phyloP scores from a whole-genome alignment of 2,797 vertebrate genomes.

The Sebastes vulpes region DNA sequence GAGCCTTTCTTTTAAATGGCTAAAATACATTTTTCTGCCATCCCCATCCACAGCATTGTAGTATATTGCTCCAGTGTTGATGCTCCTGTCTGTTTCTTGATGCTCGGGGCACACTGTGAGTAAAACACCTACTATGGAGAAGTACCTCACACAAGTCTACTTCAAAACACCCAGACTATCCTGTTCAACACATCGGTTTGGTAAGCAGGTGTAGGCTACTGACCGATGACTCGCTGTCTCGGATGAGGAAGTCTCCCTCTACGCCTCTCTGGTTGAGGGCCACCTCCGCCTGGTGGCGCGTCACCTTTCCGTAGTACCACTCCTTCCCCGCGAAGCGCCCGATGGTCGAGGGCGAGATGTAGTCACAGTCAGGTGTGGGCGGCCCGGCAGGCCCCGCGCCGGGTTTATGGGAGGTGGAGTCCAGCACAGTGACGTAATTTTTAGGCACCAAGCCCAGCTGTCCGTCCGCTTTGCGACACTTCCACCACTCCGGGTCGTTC shows the following conservation, averaged over 20 bases:
- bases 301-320: conserved; percentile 96
- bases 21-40: too few species aligned
- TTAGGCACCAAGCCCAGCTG: conserved; percentile 93
- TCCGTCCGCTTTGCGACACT: conserved; percentile 92
- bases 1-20: too few species aligned
- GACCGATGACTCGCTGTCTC: conserved; percentile 95
- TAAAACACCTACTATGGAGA: too few species aligned
- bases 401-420: conserved; percentile 83
- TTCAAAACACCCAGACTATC: too few species aligned
- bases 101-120: too few species aligned
- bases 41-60: too few species aligned
- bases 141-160: too few species aligned
- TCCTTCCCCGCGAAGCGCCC: conserved; percentile 92
- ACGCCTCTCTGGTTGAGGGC: conserved; percentile 92
- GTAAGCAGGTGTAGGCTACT: conserved; percentile 62
- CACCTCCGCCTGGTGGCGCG: conserved; percentile 93
- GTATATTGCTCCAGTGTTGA: too few species aligned
- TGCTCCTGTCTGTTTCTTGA: too few species aligned
- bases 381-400: conserved; percentile 85
- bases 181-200: background rate
- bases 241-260: conserved; percentile 94
- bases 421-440: conserved; percentile 93
- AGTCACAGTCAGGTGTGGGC: conserved; percentile 92
- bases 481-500: conserved; percentile 96
- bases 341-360: conserved; percentile 89